A percentile compares a stretch with the other conserved stretches of the same genome.
Conservation (phyloP, 2,888 invertebrate genomes). For the Drosophila meridionalis region DNA sequence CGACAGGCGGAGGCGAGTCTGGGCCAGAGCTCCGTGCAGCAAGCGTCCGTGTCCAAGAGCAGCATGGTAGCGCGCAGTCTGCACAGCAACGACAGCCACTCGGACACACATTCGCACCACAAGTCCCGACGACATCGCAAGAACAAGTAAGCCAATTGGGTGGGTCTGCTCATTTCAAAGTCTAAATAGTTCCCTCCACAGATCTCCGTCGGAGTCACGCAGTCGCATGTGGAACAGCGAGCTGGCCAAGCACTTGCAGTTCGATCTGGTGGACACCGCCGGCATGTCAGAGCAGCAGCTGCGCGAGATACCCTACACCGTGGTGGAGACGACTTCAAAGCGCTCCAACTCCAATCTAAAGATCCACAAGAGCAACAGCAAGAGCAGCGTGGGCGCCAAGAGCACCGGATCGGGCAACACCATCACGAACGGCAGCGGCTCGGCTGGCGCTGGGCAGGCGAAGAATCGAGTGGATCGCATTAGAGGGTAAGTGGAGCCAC, state of each 20-base stretch:
- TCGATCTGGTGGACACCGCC: slow-evolving; percentile 93
- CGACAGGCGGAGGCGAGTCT: slow-evolving; percentile 88
- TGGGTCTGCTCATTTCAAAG: background rate
- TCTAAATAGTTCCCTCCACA: slow-evolving; percentile 34
- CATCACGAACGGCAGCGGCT: slow-evolving; percentile 81
- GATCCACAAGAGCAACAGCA: slow-evolving; percentile 85
- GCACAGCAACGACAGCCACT: slow-evolving; percentile 86
- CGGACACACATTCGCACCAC: slow-evolving; percentile 86
- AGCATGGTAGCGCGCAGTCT: slow-evolving; percentile 85
- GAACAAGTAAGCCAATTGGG: slow-evolving; percentile 86
- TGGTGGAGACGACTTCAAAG: slow-evolving; percentile 89
- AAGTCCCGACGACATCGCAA: slow-evolving; percentile 86
- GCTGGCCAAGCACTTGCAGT: slow-evolving; percentile 94
- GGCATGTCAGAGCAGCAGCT: slow-evolving; percentile 95
- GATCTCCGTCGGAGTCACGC: slow-evolving; percentile 90
- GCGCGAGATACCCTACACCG: slow-evolving; percentile 94
- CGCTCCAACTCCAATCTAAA: slow-evolving; percentile 84
- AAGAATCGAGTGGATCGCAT: slow-evolving; percentile 85
- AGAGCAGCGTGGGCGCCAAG: slow-evolving; percentile 82
- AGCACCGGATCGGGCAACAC: slow-evolving; percentile 83
- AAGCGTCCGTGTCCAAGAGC: slow-evolving; percentile 89
- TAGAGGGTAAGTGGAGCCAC: slow-evolving; percentile 82
- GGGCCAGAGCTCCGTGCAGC: slow-evolving; percentile 87
- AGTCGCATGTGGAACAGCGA: slow-evolving; percentile 90
- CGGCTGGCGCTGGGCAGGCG: slow-evolving; percentile 79